Evolutionary conservation across 2,113 vertebrate species (phyloP), one percentile per base, ranked within the genome.

Genomic region (Neofelis nebulosa): DNA sequence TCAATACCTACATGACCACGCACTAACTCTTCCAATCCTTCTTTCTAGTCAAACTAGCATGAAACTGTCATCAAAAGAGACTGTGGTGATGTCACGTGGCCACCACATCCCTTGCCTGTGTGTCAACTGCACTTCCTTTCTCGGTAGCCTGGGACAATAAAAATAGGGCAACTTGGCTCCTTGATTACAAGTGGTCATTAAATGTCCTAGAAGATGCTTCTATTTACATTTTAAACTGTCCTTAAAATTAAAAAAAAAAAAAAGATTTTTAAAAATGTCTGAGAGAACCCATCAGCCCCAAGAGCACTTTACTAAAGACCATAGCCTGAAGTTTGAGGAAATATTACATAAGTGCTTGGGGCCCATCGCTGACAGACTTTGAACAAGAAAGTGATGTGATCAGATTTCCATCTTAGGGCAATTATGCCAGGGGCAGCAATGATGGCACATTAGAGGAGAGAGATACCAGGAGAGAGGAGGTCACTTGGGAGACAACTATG

Each of bases 221-320:
- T 57, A 63, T 68, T 93, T 76, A 94, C 71, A 66, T 45, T 66
- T 95, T 95, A 61, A 79, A 48, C 45, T 84, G 38, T 82, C 69
- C 78, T 87, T 92, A 16, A 94, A 68, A 68, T 95, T 68, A 33
- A 93, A 78, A 78, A 82, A 50, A 23, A 23, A 78, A 78, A 82
- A 50, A 23, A 1, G 2, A 33, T 55, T 45, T 31, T 90, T 38
- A 52, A 6, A 12, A 69, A 19, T 68, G 82, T 92, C 19, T 4
- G 1, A 89, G 10, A 92, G 48, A 89, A 0, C 45, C 6, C 65
- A 38, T 90, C 50, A 23, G 9, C 76, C 23, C 12, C 38, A 71
- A 68, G 31, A 96, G 25, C 15, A 38, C 9, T 29, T 83, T 61
- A 33, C 41, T 69, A 29, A 97, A 66, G 14, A 25, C 18, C 3